Base-by-base conservation (phyloP, 35 echinoderm and acorn worm species). In the Nesometra sesokonis region DNA sequence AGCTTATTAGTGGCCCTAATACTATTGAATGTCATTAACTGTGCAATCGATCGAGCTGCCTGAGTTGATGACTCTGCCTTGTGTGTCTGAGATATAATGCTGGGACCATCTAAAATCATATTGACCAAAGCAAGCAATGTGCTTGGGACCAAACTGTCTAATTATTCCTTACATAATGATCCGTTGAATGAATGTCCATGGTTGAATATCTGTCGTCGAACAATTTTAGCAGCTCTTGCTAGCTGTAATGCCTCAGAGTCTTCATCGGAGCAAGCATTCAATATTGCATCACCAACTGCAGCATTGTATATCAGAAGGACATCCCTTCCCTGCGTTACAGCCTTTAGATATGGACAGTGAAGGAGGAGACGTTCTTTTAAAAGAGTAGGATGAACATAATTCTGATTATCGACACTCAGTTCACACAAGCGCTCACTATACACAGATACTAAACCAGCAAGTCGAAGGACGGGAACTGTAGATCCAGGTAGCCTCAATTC, bases 21-120 rank as follows among this genome's bases (percentile, higher is more conserved):
- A n/a, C n/a, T n/a, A n/a, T n/a, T n/a, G n/a, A n/a, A n/a, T n/a
- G n/a, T n/a, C n/a, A n/a, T n/a, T n/a, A n/a, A n/a, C n/a, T n/a
- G n/a, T n/a, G n/a, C n/a, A n/a, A n/a, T n/a, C n/a, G n/a, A n/a
- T n/a, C n/a, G n/a, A n/a, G n/a, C n/a, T n/a, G n/a, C 27, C n/a
- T n/a, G n/a, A n/a, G n/a, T n/a, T n/a, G n/a, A n/a, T n/a, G n/a
- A n/a, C n/a, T n/a, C 32, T 78, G 7, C 78, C 31, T 86, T 86
- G 33, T 76, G 34, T 77, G 85, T 88, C 32, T 88, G 86, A 82
- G 80, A 77, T 33, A 21, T 86, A 77, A 90, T 90, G 35, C 37
- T 93, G 40, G 88, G 67, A n/a, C 91, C 88, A 29, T 84, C 86
- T 15, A 89, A 82, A 19, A 93, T 89, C 86, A 93, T 84, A 82